Conservation (phyloP, 37 sponge, comb jelly and placozoan genomes). For the Beroe ovata region DNA sequence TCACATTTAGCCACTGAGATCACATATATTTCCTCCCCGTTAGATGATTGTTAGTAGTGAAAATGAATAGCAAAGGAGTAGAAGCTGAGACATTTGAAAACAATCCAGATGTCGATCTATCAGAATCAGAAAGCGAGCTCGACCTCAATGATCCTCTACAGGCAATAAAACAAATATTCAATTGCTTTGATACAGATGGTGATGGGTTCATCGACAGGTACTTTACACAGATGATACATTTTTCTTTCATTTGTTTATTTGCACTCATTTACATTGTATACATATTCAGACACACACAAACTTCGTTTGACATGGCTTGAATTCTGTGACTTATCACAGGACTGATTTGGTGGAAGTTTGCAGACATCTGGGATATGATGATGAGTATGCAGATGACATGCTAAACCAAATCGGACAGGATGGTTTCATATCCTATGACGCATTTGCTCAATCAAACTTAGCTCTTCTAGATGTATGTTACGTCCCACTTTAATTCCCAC, state of each 20-base stretch:
- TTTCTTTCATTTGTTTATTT: no score
- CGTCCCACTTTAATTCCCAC: no score
- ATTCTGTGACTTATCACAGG: no score
- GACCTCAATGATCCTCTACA: slow-evolving; percentile 27
- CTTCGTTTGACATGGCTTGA: no score
- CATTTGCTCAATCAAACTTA: slow-evolving; percentile 59
- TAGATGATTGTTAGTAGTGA: background rate
- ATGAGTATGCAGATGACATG: slow-evolving; percentile 60
- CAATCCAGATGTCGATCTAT: slow-evolving; percentile 35
- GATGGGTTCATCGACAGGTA: slow-evolving; percentile 62
- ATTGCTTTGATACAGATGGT: slow-evolving; percentile 62
- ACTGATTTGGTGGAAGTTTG: slow-evolving; percentile 65
- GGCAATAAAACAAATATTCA: slow-evolving; percentile 31
- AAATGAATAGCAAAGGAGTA: slow-evolving; percentile 1
- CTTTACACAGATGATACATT: no score
- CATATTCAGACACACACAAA: no score
- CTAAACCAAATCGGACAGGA: slow-evolving; percentile 48
- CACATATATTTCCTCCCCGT: no score
- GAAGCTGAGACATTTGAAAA: background rate
- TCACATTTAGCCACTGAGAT: no score
- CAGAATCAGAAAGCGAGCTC: slow-evolving; percentile 57
- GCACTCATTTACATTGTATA: no score
- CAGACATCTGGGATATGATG: slow-evolving; percentile 50
- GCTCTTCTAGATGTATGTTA: slow-evolving; percentile 52
- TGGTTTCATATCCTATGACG: slow-evolving; percentile 46